phyloP scores from a whole-genome alignment of 1,140 invertebrate genomes.

The Druon quercuslanigerum region DNA sequence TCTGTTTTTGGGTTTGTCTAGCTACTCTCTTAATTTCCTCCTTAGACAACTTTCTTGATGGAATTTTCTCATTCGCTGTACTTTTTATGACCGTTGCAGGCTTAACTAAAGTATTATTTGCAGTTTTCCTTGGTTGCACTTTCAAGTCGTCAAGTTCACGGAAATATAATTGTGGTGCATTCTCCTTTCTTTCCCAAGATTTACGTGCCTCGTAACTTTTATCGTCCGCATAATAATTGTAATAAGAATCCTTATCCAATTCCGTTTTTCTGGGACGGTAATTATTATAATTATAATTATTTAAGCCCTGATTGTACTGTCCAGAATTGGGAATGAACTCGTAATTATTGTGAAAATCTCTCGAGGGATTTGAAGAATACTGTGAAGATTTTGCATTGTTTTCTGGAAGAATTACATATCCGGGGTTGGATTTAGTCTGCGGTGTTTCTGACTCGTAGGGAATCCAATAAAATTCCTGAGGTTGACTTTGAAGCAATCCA shows the following conservation, averaged over 20 bases:
- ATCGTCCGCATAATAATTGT: conserved; percentile 19
- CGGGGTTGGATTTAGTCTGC: neutral
- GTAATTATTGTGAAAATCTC: neutral
- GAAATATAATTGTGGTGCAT: conserved; percentile 12
- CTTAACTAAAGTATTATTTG: conserved; percentile 43
- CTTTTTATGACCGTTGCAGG: conserved; percentile 41
- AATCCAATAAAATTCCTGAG: neutral
- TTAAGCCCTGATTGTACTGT: neutral
- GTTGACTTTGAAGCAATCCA: neutral
- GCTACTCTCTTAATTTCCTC: conserved; percentile 57
- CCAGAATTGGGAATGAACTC: neutral
- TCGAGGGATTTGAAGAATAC: neutral
- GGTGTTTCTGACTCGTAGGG: neutral
- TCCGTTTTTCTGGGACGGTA: neutral
- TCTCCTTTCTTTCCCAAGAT: neutral
- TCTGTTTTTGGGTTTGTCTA: conserved; percentile 63
- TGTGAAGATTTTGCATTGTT: neutral
- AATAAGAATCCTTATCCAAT: neutral
- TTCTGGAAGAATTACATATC: neutral
- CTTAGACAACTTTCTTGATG: conserved; percentile 44
- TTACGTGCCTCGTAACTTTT: conserved; percentile 6
- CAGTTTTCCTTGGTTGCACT: conserved; percentile 34
- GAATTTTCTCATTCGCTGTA: conserved; percentile 49
- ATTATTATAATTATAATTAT: conserved; percentile 26
- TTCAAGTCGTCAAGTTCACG: conserved; percentile 9